A percentile compares a stretch with the other conserved stretches of the same genome.
phyloP scores from a whole-genome alignment of 2,113 vertebrate genomes.

The Microcebus murinus region DNA sequence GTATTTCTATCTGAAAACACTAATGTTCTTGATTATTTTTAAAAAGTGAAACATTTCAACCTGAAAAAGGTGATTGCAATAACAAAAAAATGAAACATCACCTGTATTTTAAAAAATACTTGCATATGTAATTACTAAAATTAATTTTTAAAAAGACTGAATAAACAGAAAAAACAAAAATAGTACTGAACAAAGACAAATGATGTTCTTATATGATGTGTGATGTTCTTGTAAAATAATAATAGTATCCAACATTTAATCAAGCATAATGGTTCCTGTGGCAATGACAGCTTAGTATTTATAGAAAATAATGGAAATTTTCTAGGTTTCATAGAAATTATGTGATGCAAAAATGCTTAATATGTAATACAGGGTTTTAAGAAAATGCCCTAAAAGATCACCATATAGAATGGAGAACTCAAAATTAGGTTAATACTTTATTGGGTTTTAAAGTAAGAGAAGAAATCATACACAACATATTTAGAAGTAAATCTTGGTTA shows the following conservation, averaged over 20 bases:
- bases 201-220: not conserved
- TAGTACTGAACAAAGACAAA: not conserved
- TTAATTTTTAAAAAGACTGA: not conserved
- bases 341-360: not conserved
- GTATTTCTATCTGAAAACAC: not conserved
- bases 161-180: slow-evolving; percentile 30
- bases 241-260: not conserved
- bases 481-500: not conserved
- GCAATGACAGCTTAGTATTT: not conserved
- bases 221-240: not conserved
- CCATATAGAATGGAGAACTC: not conserved
- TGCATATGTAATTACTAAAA: not conserved
- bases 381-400: not conserved
- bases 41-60: no score
- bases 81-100: no score
- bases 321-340: slow-evolving; percentile 13
- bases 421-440: not conserved
- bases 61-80: no score
- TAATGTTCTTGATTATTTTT: not conserved
- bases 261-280: not conserved
- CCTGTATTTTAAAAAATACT: not conserved
- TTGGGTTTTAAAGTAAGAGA: not conserved
- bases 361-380: not conserved
- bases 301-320: not conserved
- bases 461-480: not conserved